Conservation (phyloP, 2,797 vertebrate species). For the Poliocrania exsul region DNA sequence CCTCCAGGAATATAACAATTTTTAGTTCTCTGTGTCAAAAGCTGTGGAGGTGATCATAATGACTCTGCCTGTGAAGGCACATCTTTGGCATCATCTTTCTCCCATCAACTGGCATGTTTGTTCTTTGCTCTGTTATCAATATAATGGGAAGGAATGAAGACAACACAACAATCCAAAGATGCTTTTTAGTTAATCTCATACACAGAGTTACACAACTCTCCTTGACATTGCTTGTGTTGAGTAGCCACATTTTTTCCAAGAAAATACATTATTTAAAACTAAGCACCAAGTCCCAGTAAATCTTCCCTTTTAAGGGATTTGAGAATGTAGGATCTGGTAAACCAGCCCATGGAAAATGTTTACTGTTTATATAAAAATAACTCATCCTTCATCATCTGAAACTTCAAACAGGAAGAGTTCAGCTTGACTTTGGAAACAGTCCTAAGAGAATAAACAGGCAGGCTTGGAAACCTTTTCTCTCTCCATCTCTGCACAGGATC, state of each 20-base stretch:
- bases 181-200: background rate
- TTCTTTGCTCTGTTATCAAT: background rate
- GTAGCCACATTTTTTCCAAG: background rate
- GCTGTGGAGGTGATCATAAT: background rate
- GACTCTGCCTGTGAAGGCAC: background rate
- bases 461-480: background rate
- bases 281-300: background rate
- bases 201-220: background rate
- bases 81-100: background rate
- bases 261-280: background rate
- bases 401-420: background rate
- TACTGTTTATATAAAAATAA: constrained; percentile 11
- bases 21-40: background rate
- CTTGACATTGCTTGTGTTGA: background rate
- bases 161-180: background rate
- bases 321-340: background rate
- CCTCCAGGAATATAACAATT: background rate
- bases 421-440: background rate
- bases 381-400: background rate
- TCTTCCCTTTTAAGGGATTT: background rate
- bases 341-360: background rate
- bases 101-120: accelerated
- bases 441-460: background rate
- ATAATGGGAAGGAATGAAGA: accelerated
- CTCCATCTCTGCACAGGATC: background rate